A percentile compares a stretch with the other conserved stretches of the same genome.
phyloP scores from a whole-genome alignment of 2,888 invertebrate species.

The Brachypterus glaber region DNA sequence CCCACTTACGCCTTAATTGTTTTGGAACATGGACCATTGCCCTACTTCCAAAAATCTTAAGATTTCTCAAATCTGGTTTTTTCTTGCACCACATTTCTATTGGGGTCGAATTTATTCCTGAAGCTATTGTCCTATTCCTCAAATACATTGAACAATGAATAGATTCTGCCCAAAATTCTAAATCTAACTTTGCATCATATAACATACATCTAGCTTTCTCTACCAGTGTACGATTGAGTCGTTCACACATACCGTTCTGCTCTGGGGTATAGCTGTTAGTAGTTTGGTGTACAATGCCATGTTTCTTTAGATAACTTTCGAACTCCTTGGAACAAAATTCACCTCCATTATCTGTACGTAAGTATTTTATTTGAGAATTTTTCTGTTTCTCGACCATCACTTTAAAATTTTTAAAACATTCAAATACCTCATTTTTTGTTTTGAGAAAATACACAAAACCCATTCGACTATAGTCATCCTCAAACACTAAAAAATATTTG shows the following conservation, averaged over 20 bases:
- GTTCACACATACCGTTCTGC: slow-evolving; percentile 25
- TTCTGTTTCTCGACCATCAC: slow-evolving; percentile 25
- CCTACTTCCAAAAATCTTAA: slow-evolving; percentile 32
- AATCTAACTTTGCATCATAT: slow-evolving; percentile 15
- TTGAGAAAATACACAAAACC: slow-evolving; percentile 23
- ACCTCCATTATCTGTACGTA: slow-evolving; percentile 23
- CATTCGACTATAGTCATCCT: slow-evolving; percentile 27
- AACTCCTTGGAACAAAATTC: slow-evolving; percentile 11
- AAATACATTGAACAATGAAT: slow-evolving; percentile 18
- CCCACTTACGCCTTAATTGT: slow-evolving; percentile 27
- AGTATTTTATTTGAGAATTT: slow-evolving; percentile 22
- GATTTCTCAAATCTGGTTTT: slow-evolving; percentile 29
- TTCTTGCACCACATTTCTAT: slow-evolving; percentile 17
- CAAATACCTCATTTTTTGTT: slow-evolving; percentile 23
- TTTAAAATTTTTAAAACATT: slow-evolving; percentile 25
- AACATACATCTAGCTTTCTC: slow-evolving; percentile 22
- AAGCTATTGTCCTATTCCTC: slow-evolving; percentile 10
- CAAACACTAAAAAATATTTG: slow-evolving; percentile 26
- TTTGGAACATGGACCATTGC: slow-evolving; percentile 29
- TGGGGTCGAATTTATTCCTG: slow-evolving; percentile 9
- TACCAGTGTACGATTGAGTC: slow-evolving; percentile 23
- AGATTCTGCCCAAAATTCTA: slow-evolving; percentile 20
- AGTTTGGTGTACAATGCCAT: slow-evolving; percentile 29
- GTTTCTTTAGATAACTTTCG: slow-evolving; percentile 16
- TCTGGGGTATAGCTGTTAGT: slow-evolving; percentile 15